A percentile compares a stretch with the other conserved stretches of the same genome.
Evolutionary conservation across 2,888 invertebrate species (phyloP).

Genomic region (Temnothorax ravouxi): DNA sequence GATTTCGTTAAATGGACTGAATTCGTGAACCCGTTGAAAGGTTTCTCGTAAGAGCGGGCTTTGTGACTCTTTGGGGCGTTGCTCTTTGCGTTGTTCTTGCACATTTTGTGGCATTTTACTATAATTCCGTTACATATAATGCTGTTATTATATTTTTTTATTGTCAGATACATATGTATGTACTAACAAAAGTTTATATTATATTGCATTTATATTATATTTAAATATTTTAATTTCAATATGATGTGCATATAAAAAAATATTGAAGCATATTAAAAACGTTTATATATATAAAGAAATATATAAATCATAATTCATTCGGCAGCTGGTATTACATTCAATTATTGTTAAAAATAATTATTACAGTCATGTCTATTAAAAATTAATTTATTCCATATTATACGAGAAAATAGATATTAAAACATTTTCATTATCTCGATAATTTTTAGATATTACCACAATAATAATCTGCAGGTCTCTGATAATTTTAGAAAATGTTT

Average conservation of each 20-base stretch:
- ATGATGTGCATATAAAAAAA: background rate
- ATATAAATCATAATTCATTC: background rate
- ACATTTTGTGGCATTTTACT: background rate
- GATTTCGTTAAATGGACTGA: constrained; percentile 55
- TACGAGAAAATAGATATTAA: background rate
- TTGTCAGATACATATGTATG: background rate
- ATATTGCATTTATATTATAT: background rate
- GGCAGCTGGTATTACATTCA: too few relatives aligned
- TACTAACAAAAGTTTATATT: background rate
- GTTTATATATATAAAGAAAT: background rate
- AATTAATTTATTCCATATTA: background rate
- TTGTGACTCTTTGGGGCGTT: constrained; percentile 14
- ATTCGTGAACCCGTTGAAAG: constrained; percentile 43
- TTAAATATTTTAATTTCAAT: constrained; percentile 28
- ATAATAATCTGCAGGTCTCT: background rate
- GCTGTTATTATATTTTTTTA: background rate
- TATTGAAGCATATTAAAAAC: background rate
- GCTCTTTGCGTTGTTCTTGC: background rate
- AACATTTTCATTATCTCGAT: background rate
- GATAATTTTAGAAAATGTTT: background rate
- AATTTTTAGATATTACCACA: background rate
- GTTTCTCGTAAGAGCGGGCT: background rate
- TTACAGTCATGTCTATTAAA: background rate
- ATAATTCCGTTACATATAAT: background rate
- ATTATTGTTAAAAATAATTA: constrained; percentile 5